Evolutionary conservation across 2,113 vertebrate genomes (phyloP), one percentile per base, ranked within the genome.

Genomic region (Etheostoma spectabile): DNA sequence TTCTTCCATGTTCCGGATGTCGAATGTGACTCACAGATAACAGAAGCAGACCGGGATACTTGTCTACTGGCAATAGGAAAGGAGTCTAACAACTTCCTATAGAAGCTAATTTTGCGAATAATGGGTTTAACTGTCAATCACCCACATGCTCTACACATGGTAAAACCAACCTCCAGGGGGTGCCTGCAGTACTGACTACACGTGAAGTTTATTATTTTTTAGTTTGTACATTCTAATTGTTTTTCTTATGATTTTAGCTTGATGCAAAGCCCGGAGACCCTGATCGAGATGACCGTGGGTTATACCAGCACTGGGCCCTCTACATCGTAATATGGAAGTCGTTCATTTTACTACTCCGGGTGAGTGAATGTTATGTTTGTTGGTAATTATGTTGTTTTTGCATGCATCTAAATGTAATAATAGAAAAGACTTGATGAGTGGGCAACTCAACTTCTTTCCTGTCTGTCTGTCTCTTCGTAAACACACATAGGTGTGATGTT

Each of bases 231-330:
- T 10, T 27, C 12, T 16, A 12, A 3, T 13, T 49, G 1, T 64
- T 38, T 80, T 27, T 18, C 21, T 48, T 0, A 15, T 64, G 10
- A 19, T 55, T 83, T 49, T 11, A 93, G 90, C 83, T 83, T 81
- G 84, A 93, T 22, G 93, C 93, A 55, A 85, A 95, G n/a, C 94
- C 80, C 8, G 95, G 96, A 21, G 96, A 96, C n/a, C 84, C 86
- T 96, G 83, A 97, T 97, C 7, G 95, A 97, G 90, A 95, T 64
- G 92, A 83, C 81, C 91, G 94, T 33, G 86, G 85, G 18, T 10
- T 63, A 0, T 97, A 96, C 60, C 66, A 92, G 16, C 96, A 97
- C 85, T 97, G 96, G 96, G 96, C 93, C 5, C 30, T 97, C 61
- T 97, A 96, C 35, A 85, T 97, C 10, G 96, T 0, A 77, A 94